phyloP scores from a whole-genome alignment of 2,888 invertebrate genomes.

The Reticulitermes lucifugus region DNA sequence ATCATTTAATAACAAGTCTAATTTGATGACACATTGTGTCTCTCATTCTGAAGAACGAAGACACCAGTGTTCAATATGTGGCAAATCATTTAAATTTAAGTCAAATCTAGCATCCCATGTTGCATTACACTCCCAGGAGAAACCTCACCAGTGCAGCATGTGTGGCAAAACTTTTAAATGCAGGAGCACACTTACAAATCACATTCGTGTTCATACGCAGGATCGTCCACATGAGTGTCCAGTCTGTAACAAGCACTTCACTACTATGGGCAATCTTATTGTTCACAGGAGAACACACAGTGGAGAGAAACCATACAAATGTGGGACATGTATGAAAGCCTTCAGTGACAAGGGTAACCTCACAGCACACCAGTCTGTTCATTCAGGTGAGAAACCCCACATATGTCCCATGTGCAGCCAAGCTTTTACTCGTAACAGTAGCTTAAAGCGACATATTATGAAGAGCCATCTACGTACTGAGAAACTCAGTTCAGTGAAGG shows the following conservation, averaged over 20 bases:
- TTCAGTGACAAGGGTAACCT: conserved; percentile 45
- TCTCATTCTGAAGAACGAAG: conserved; percentile 30
- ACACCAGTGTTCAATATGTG: conserved; percentile 35
- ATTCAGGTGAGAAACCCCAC: conserved; percentile 37
- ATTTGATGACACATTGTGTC: conserved; percentile 19
- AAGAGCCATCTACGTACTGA: neutral
- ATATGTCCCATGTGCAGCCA: conserved; percentile 22
- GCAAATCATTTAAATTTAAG: conserved; percentile 36
- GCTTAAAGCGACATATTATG: conserved; percentile 35
- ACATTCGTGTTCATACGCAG: conserved; percentile 8
- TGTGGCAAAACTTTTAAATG: conserved; percentile 40
- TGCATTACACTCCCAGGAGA: conserved; percentile 27
- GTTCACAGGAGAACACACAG: conserved; percentile 39
- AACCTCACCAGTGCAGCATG: conserved; percentile 22
- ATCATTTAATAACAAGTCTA: conserved; percentile 18
- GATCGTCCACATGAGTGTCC: conserved; percentile 33
- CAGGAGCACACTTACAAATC: conserved; percentile 26
- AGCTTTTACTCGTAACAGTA: conserved; percentile 14
- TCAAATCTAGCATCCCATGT: conserved; percentile 15
- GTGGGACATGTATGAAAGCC: conserved; percentile 18
- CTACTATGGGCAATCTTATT: conserved; percentile 20
- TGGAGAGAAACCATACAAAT: conserved; percentile 38
- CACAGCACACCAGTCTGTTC: conserved; percentile 25
- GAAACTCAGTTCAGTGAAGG: neutral
- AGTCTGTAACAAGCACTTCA: conserved; percentile 37